phyloP scores from a whole-genome alignment of 2,888 invertebrate genomes.

The Eupithecia abbreviata region DNA sequence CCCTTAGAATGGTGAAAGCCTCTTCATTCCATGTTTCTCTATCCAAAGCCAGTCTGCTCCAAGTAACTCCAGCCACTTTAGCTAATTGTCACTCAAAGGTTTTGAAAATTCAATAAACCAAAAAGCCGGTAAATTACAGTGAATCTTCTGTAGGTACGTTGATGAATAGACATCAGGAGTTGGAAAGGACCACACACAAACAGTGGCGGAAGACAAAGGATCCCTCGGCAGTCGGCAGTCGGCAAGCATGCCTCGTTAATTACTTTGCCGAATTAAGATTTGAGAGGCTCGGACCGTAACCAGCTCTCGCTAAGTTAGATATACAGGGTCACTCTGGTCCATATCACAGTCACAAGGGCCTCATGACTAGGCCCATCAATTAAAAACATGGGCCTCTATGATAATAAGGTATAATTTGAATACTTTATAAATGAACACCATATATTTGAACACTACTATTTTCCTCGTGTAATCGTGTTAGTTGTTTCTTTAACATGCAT shows the following conservation, averaged over 20 bases:
- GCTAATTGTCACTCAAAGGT: too few species aligned
- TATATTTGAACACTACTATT: too few species aligned
- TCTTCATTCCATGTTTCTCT: too few species aligned
- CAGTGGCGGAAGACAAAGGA: background rate
- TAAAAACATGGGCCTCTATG: background rate
- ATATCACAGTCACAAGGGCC: background rate
- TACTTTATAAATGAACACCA: too few species aligned
- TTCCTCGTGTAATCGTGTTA: too few species aligned
- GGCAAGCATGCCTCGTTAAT: constrained; percentile 1
- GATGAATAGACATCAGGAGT: background rate
- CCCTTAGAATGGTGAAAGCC: too few species aligned
- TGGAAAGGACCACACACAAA: background rate
- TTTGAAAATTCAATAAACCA: too few species aligned
- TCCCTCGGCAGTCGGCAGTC: background rate
- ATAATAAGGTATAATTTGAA: background rate
- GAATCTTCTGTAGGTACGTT: background rate
- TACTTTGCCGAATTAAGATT: background rate
- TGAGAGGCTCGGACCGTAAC: background rate
- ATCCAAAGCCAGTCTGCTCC: too few species aligned
- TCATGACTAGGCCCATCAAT: too few species aligned
- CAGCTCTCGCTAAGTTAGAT: background rate
- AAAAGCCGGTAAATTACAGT: background rate
- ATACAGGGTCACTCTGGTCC: background rate
- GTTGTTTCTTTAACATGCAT: too few species aligned
- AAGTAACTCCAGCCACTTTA: too few species aligned